phyloP scores from a whole-genome alignment of 2,888 invertebrate species.

The Entomobrya proxima region DNA sequence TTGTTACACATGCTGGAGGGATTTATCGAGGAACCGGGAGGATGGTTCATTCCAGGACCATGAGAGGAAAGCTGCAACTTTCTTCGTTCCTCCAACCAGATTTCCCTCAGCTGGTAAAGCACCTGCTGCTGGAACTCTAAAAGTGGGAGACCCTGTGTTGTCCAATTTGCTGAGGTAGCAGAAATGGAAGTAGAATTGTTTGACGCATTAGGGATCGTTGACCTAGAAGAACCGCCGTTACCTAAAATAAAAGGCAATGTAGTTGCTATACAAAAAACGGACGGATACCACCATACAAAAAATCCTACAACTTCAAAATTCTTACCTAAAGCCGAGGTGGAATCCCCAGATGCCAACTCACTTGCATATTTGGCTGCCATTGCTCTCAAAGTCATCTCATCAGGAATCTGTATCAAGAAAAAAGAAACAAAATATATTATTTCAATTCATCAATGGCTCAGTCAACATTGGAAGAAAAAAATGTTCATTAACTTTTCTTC shows the following conservation, averaged over 20 bases:
- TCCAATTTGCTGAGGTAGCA: slow-evolving; percentile 51
- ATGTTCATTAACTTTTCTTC: slow-evolving; percentile 35
- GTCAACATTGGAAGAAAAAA: background rate
- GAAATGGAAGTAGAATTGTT: background rate
- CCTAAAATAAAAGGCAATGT: background rate
- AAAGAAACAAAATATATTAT: background rate
- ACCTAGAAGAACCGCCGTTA: slow-evolving; percentile 45
- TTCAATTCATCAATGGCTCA: background rate
- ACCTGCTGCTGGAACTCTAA: slow-evolving; percentile 68
- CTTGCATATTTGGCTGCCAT: slow-evolving; percentile 70
- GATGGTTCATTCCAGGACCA: background rate
- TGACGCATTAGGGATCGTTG: slow-evolving; percentile 24
- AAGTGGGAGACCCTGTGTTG: slow-evolving; percentile 68
- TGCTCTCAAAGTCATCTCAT: slow-evolving; percentile 68
- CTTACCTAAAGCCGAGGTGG: background rate
- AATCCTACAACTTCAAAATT: no score
- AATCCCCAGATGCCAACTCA: slow-evolving; percentile 55
- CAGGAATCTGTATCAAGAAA: slow-evolving; percentile 62
- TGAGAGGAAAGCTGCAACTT: slow-evolving; percentile 50
- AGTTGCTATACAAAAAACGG: no score
- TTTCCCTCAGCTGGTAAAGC: slow-evolving; percentile 67
- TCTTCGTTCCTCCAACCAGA: slow-evolving; percentile 70
- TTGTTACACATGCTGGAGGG: slow-evolving; percentile 45
- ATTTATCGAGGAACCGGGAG: slow-evolving; percentile 21
- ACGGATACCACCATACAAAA: no score